Percentiles rank a stretch among this genome's conserved stretches.
These are phyloP conservation scores for Periophthalmus magnuspinnatus DNA, from an alignment of 2,797 vertebrate species.

Conservation along the genomic window DNA sequence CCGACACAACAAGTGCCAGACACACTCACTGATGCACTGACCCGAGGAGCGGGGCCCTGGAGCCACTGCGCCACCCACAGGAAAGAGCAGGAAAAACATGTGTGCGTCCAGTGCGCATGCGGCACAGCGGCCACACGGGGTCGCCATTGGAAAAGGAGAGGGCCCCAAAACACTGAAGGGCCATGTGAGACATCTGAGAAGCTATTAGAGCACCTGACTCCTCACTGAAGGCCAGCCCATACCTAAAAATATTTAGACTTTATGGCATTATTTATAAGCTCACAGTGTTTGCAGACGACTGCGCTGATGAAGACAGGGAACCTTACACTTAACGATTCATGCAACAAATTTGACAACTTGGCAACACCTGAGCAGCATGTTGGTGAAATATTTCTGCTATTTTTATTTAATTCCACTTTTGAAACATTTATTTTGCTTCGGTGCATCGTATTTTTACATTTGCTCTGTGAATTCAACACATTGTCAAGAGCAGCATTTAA, in stretches of 20 bases:
- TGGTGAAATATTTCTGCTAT: not conserved
- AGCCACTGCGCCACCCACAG: constrained; percentile 72
- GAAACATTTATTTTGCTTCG: not conserved
- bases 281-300: not conserved
- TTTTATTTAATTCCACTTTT: not conserved
- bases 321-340: not conserved
- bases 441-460: not conserved
- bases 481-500: too few relatives aligned
- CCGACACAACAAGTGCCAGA: constrained; percentile 21
- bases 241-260: too few relatives aligned
- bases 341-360: not conserved
- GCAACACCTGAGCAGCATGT: too few relatives aligned
- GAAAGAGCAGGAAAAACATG: constrained; percentile 14
- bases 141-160: constrained; percentile 38
- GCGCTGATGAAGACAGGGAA: not conserved
- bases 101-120: constrained; percentile 23
- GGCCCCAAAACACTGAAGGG: not conserved
- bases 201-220: too few relatives aligned
- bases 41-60: constrained; percentile 51
- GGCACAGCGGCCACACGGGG: constrained; percentile 44
- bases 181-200: not conserved
- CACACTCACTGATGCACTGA: constrained; percentile 9
- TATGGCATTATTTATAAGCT: not conserved
- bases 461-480: too few relatives aligned
- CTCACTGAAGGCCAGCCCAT: too few relatives aligned